Base-by-base conservation (phyloP, 1,140 invertebrate genomes). In the Trachymyrmex septentrionalis region DNA sequence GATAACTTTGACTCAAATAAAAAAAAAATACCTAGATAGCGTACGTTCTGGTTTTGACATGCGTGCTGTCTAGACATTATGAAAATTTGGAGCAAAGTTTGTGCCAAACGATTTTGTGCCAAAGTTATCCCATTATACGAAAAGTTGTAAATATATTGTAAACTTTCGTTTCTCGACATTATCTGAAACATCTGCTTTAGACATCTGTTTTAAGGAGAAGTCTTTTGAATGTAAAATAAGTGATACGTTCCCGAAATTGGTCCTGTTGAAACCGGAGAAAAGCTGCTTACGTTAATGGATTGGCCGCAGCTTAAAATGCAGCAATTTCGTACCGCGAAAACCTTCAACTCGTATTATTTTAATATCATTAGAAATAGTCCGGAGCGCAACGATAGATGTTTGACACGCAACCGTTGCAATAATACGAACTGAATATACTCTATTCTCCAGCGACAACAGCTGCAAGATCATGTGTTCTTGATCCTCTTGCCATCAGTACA, bases 301-400 rank as follows among this genome's bases (percentile, higher is more conserved):
- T 27, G 48, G 34, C 19, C 1, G 55, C n/a, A 19, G 75, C 38
- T 77, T 64, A 64, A 77, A 77, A 48, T 48, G 38, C 16, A 44
- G 24, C 38, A 64, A 75, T 64, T 77, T 44, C 10, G 59, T 27
- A 48, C 6, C 30, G 55, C 34, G 34, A 75, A 75, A 75, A 63
- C 59, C 59, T 63, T 77, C 75, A 24, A 48, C 38, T 44, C 57
- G 24, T 44, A 77, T 77, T 64, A 77, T 63, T 64, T 77, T 24
- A n/a, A 77, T 77, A 64, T 6, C 38, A 24, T 44, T 61, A 30
- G 34, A 63, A 77, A 63, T 59, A 59, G 53, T 38, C 14, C 5
- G 27, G 53, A 16, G 21, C 9, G 7, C 55, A 19, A 63, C 3
- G 16, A 63, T 21, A 44, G 55, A 77, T 9, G 14, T 44, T 44